Base-by-base conservation (phyloP, 2,113 vertebrate genomes). In the Talpa occidentalis region DNA sequence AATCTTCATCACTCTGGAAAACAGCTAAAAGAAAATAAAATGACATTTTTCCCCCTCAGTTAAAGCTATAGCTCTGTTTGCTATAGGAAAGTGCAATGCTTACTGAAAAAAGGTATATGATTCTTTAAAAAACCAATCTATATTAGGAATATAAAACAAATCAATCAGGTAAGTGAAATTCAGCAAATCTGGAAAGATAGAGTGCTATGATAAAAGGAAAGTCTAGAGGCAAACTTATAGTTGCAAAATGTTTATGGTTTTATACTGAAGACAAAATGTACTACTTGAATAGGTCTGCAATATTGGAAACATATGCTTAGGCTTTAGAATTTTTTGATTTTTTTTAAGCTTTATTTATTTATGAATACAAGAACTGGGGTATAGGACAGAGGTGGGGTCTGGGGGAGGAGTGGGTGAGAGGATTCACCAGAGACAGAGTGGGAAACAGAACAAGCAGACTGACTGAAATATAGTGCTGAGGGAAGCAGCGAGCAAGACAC, bases 1-100 rank as follows among this genome's bases (percentile, higher is more conserved):
- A 96, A 64, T 91, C 40, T 90, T 64, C 62, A 91, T 97, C 92
- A 96, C 24, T 96, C 60, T 80, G 85, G 64, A 96, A 97, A 91
- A 88, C 60, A 32, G 40, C 78, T 62, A 66, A 90, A 95, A 74
- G 47, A 92, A 97, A 96, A 83, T n/a, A 42, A 92, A 88, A 92
- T 90, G 52, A 47, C 35, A 56, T 54, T 96, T 96, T 44, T 60
- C 42, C n/a, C 32, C 10, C 96, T 91, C 78, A 52, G 32, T 94
- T 94, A 77, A 95, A 79, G 24, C 9, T 77, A 78, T 56, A 85
- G 56, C 52, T 44, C 19, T 93, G 77, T 44, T 81, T 81, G 56
- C 35, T 88, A 54, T 73, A 64, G 35, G 84, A 92, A 92, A 90
- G 32, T 64, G 8, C 32, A 88, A 22, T 78, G 60, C 30, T 67